Base-by-base conservation (phyloP, 2,797 vertebrate genomes). In the Sebastes melanostomus region DNA sequence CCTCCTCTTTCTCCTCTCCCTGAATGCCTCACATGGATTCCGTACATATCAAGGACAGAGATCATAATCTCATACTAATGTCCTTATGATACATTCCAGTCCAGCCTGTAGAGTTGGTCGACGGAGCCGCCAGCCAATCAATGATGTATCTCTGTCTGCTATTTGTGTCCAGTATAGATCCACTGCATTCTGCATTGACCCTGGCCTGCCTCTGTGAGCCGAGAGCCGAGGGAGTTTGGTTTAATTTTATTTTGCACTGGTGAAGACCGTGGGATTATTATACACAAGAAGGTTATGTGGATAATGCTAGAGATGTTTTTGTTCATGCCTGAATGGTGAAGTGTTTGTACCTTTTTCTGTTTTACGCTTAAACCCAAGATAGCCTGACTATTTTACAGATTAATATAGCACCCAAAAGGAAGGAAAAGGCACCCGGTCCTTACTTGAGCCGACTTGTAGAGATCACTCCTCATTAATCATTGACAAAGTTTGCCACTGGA, bases 61-160 rank as follows among this genome's bases (percentile, higher is more conserved):
- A 85, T 85, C 78, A 74, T 84, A 79, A 86, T 91, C 87, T 91
- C 83, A 89, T 85, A 82, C 77, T 84, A 80, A 89, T 86, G 71
- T 83, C 72, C 67, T 66, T 50, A 84, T 86, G 69, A 83, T 84
- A 77, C 77, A 81, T 89, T 91, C 90, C 71, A 55, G 72, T 75
- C 76, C 72, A 70, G 82, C 70, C 50, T 14, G 80, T 79, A 59
- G 75, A 76, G 78, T 66, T 77, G 75, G 83, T 65, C 14, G 50
- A 82, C 54, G 59, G 71, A 84, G 77, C 67, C 2, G 72, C 71
- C 16, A 13, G 82, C 60, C 60, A 84, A 91, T 93, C 89, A 88
- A 88, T 92, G 85, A 86, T 85, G 68, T 78, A 80, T 89, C 78
- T 81, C 78, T 50, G 66, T 75, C 72, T 78, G 80, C 70, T 90